Evolutionary conservation across 2,888 invertebrate species (phyloP).

Genomic region (Dynastes maya): DNA sequence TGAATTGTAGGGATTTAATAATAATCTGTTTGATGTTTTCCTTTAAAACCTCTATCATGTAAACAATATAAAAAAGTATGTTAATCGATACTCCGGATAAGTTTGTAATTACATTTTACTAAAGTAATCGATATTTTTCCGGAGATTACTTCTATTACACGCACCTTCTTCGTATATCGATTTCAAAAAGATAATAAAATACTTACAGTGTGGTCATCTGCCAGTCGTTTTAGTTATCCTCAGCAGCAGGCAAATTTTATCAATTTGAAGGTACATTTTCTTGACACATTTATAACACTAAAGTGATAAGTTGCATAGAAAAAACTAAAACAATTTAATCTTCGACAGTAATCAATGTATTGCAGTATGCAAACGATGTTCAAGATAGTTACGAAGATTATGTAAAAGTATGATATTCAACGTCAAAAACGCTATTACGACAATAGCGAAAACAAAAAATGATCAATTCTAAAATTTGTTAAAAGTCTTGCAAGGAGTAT

Average conservation of each 20-base stretch:
- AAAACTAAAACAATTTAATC: neutral
- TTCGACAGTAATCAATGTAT: neutral
- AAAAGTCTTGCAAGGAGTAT: conserved; percentile 49
- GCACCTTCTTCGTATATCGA: neutral
- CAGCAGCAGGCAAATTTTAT: conserved; percentile 57
- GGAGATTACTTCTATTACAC: too few species aligned
- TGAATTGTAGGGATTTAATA: too few species aligned
- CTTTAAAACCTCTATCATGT: too few species aligned
- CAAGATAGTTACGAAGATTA: neutral
- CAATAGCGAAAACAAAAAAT: neutral
- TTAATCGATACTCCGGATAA: neutral
- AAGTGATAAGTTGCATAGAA: conserved; percentile 30
- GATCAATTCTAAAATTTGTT: conserved; percentile 40
- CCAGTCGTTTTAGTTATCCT: conserved; percentile 64
- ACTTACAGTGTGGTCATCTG: conserved; percentile 69
- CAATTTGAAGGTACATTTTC: conserved; percentile 63
- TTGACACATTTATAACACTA: conserved; percentile 64
- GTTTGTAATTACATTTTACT: conserved; percentile 2
- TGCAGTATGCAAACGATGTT: conserved; percentile 7
- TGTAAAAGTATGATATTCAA: conserved; percentile 12
- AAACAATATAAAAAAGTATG: too few species aligned
- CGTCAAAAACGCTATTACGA: too few species aligned
- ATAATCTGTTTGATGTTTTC: too few species aligned
- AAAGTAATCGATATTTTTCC: neutral
- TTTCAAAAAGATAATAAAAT: neutral